phyloP scores from a whole-genome alignment of 1,140 invertebrate species.

The Wiebesia pumilae region DNA sequence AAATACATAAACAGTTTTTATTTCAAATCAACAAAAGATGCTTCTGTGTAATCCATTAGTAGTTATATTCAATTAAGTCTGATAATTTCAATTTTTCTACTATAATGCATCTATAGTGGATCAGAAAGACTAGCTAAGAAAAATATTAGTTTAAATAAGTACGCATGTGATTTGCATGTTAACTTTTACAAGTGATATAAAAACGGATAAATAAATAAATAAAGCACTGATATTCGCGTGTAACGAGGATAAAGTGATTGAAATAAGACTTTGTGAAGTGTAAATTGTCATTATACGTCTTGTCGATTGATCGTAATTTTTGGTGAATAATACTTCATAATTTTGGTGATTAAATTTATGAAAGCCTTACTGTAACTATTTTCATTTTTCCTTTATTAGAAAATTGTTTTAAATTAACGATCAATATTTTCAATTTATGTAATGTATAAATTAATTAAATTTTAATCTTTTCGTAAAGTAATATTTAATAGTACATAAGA shows the following conservation, averaged over 20 bases:
- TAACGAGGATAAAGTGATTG: slow-evolving; percentile 25
- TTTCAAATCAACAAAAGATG: slow-evolving; percentile 25
- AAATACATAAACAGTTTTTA: slow-evolving; percentile 31
- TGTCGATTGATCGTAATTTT: slow-evolving; percentile 42
- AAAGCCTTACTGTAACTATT: slow-evolving; percentile 31
- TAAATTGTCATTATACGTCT: slow-evolving; percentile 28
- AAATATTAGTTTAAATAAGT: slow-evolving; percentile 47
- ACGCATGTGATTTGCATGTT: slow-evolving; percentile 1
- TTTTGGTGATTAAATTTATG: slow-evolving; percentile 30
- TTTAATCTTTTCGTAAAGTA: slow-evolving; percentile 10
- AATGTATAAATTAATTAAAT: slow-evolving; percentile 6
- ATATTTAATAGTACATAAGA: slow-evolving; percentile 18
- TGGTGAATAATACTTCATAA: not conserved
- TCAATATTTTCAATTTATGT: slow-evolving; percentile 15
- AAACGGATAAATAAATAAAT: slow-evolving; percentile 36
- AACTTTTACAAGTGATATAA: slow-evolving; percentile 41
- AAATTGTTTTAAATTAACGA: slow-evolving; percentile 20
- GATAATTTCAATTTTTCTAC: slow-evolving; percentile 20
- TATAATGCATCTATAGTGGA: not conserved
- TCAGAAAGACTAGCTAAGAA: slow-evolving; percentile 12
- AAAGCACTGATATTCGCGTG: slow-evolving; percentile 36
- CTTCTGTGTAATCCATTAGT: not conserved
- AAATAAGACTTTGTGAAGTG: slow-evolving; percentile 30
- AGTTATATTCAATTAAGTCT: not conserved
- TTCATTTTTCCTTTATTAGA: slow-evolving; percentile 18